Conservation (phyloP, 2,113 vertebrate species). For the Athene noctua region DNA sequence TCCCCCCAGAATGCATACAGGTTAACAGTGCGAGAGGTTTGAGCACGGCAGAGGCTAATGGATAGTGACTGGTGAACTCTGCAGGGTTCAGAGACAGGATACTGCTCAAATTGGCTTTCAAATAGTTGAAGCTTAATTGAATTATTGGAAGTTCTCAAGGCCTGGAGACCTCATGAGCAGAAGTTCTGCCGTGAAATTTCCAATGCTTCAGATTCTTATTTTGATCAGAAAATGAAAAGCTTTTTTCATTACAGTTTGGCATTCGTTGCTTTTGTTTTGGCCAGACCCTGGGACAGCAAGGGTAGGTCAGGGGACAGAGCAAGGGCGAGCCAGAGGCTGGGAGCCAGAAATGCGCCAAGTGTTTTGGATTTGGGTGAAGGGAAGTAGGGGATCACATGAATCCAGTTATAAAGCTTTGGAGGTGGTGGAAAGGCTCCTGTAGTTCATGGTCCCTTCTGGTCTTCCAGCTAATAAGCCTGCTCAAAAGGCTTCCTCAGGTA, state of each 20-base stretch:
- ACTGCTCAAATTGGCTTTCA: slow-evolving; percentile 17
- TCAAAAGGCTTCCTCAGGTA: neutral
- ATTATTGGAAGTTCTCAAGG: neutral
- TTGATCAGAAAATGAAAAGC: slow-evolving; percentile 8
- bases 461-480: neutral
- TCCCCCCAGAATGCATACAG: neutral
- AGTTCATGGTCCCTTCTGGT: neutral
- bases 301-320: neutral
- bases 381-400: neutral
- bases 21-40: slow-evolving; percentile 25
- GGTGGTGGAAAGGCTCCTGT: neutral
- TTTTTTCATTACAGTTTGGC: slow-evolving; percentile 17
- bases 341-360: neutral
- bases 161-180: neutral
- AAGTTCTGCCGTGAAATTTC: neutral
- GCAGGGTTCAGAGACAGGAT: neutral
- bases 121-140: slow-evolving; percentile 16
- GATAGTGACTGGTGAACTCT: slow-evolving; percentile 35
- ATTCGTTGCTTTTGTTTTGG: neutral
- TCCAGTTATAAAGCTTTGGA: neutral
- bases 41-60: neutral
- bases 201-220: neutral
- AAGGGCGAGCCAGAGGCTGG: neutral
- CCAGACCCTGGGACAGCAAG: neutral
- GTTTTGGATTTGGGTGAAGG: neutral